A percentile compares a stretch with the other conserved stretches of the same genome.
phyloP scores from a whole-genome alignment of 2,888 invertebrate genomes.

The Listrodromus nycthemerus region DNA sequence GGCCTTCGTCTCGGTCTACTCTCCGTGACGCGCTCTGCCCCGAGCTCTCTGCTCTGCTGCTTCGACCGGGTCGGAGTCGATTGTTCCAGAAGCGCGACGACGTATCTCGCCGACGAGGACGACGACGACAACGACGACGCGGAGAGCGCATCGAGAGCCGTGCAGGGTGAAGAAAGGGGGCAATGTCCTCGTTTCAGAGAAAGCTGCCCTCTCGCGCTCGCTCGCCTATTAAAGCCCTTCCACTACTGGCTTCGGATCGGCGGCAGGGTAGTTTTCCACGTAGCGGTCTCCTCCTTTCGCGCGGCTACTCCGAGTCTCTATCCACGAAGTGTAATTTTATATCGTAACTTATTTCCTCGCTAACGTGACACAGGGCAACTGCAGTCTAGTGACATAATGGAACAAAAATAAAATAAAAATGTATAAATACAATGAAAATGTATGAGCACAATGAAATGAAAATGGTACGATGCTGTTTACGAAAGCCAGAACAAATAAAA shows the following conservation, averaged over 20 bases:
- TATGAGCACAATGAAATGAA: too few relatives aligned
- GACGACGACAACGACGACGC: constrained; percentile 52
- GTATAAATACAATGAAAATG: too few relatives aligned
- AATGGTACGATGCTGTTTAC: too few relatives aligned
- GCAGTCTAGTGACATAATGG: too few relatives aligned
- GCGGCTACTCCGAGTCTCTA: background rate
- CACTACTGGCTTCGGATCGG: constrained; percentile 16
- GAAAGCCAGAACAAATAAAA: too few relatives aligned
- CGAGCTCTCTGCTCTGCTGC: constrained; percentile 73
- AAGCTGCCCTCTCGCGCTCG: constrained; percentile 23
- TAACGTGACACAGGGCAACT: too few relatives aligned
- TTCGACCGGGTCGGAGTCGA: constrained; percentile 71
- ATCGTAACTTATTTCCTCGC: too few relatives aligned
- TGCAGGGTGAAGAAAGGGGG: constrained; percentile 70
- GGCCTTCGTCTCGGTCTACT: constrained; percentile 52
- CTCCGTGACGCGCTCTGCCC: constrained; percentile 71
- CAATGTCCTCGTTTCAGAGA: constrained; percentile 78
- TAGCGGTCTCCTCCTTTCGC: constrained; percentile 32
- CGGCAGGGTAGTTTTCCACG: constrained; percentile 47
- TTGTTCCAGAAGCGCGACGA: constrained; percentile 80
- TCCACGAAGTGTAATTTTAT: too few relatives aligned
- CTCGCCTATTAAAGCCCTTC: constrained; percentile 12
- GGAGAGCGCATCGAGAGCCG: constrained; percentile 43
- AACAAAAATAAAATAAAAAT: too few relatives aligned
- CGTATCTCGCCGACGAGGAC: constrained; percentile 60